Percentiles rank a stretch among this genome's conserved stretches.
Evolutionary conservation across 2,888 invertebrate genomes (phyloP).

Genomic region (Cosmopolites sordidus): DNA sequence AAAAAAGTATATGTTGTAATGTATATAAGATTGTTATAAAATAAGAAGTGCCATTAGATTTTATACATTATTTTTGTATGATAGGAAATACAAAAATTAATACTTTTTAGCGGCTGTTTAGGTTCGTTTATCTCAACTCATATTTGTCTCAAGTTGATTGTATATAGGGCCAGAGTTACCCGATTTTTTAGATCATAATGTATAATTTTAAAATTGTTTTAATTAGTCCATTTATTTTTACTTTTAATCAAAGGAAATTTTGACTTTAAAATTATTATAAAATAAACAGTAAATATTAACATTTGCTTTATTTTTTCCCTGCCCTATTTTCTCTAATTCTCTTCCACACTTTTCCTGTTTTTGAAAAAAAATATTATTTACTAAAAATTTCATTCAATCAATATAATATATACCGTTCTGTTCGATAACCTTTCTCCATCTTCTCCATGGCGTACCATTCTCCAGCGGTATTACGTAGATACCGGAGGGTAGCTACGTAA

Average conservation of each 20-base stretch:
- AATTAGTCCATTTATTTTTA: constrained; percentile 11
- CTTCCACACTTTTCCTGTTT: no score
- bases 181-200: constrained; percentile 8
- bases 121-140: constrained; percentile 7
- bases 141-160: constrained; percentile 2
- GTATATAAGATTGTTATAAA: background rate
- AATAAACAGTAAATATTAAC: background rate
- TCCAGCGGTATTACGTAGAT: no score
- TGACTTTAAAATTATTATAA: background rate
- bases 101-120: constrained; percentile 1
- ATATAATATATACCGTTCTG: no score
- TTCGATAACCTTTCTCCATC: no score
- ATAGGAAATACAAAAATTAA: background rate
- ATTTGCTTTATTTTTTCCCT: no score
- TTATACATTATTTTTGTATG: constrained; percentile 10
- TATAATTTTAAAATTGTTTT: constrained; percentile 18
- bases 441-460: no score
- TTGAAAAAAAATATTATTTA: no score
- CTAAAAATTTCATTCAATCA: no score
- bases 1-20: constrained; percentile 7
- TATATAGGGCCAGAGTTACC: constrained; percentile 23
- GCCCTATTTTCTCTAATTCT: no score
- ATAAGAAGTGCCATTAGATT: constrained; percentile 23
- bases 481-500: no score
- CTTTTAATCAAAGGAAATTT: background rate